Evolutionary conservation across 2,797 vertebrate species (phyloP).

Genomic region (Notamacropus eugenii): DNA sequence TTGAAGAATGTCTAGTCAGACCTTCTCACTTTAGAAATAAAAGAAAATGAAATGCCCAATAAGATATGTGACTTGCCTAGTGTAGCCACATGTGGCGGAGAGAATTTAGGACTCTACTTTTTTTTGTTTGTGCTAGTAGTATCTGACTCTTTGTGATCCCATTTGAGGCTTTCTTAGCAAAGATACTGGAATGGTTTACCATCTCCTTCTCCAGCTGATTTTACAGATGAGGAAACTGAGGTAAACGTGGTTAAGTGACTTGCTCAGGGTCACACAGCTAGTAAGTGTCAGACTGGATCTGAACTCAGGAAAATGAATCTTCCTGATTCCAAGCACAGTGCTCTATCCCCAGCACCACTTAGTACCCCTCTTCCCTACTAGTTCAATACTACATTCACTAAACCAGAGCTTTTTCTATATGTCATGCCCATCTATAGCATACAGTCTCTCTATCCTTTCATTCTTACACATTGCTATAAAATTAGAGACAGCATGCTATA

Average conservation of each 20-base stretch:
- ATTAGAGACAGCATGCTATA: not conserved
- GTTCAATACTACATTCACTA: not conserved
- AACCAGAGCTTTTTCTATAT: not conserved
- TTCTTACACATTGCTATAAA: not conserved
- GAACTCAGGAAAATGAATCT: not conserved
- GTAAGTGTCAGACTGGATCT: not conserved
- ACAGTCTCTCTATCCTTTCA: not conserved
- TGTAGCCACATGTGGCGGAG: not conserved
- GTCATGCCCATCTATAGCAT: not conserved
- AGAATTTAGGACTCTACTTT: not conserved
- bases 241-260: not conserved
- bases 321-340: not conserved
- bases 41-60: not conserved
- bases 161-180: not conserved
- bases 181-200: not conserved
- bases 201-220: not conserved
- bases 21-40: not conserved
- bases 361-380: not conserved
- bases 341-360: not conserved
- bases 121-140: not conserved
- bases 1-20: not conserved
- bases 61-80: not conserved
- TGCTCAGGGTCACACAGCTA: not conserved
- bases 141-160: not conserved
- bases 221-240: not conserved